Evolutionary conservation across 1,140 invertebrate genomes (phyloP).

Genomic region (Eupeodes corollae): DNA sequence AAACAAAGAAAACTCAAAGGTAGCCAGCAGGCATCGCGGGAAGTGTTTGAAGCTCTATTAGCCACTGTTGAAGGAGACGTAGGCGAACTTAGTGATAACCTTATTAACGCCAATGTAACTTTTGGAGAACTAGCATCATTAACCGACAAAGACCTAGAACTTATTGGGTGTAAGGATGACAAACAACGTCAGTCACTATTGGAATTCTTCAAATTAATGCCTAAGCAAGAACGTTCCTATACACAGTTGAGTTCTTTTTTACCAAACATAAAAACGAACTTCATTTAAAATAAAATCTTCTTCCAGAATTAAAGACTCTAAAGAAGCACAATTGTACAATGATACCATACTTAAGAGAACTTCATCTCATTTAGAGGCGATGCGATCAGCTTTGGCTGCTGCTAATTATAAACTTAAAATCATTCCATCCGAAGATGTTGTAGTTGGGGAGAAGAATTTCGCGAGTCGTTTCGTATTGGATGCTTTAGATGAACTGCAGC

Average conservation of each 20-base stretch:
- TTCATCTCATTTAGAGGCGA: slow-evolving; percentile 17
- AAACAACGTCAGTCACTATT: slow-evolving; percentile 16
- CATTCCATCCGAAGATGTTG: slow-evolving; percentile 25
- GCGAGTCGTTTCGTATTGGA: slow-evolving; percentile 30
- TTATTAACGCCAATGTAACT: slow-evolving; percentile 8
- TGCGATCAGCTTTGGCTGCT: slow-evolving; percentile 22
- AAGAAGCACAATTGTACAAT: slow-evolving; percentile 18
- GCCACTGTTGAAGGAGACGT: too few species aligned
- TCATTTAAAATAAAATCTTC: not conserved
- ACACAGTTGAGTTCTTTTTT: slow-evolving; percentile 5
- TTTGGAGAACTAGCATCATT: slow-evolving; percentile 23
- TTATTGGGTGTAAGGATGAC: slow-evolving; percentile 16
- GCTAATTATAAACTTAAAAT: slow-evolving; percentile 29
- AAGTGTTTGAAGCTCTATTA: too few species aligned
- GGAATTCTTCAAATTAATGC: slow-evolving; percentile 14
- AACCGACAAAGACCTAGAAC: slow-evolving; percentile 17
- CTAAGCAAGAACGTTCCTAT: slow-evolving; percentile 27
- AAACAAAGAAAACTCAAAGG: too few species aligned
- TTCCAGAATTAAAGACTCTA: slow-evolving; percentile 10
- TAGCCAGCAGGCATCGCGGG: too few species aligned
- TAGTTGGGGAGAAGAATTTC: slow-evolving; percentile 31
- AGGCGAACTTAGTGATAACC: too few species aligned
- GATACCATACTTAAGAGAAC: slow-evolving; percentile 22
- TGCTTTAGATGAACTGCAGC: slow-evolving; percentile 19
- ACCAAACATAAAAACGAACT: not conserved